These are phyloP conservation scores for Apantesis nais DNA, from an alignment of 2,888 invertebrate species.

Conservation along the genomic window DNA sequence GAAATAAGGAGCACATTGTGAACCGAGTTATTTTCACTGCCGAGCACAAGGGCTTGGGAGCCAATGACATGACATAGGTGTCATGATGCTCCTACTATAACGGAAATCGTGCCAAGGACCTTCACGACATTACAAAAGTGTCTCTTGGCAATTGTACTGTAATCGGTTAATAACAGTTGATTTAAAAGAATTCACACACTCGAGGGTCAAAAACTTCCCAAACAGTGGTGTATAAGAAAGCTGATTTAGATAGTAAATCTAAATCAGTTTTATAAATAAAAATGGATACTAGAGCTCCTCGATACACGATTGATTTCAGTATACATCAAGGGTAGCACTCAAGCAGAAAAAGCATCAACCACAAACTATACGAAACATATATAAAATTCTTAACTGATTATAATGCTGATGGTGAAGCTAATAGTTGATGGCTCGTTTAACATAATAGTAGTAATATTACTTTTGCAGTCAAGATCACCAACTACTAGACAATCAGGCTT, in stretches of 20 bases:
- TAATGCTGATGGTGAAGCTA: not conserved
- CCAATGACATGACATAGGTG: not conserved
- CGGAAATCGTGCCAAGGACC: too few species aligned
- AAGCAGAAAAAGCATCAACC: not conserved
- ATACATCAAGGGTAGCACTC: not conserved
- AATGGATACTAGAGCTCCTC: not conserved
- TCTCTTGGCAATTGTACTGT: not conserved
- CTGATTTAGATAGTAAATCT: not conserved
- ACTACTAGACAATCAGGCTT: not conserved
- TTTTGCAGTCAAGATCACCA: too few species aligned
- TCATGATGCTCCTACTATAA: too few species aligned
- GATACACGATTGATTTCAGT: not conserved
- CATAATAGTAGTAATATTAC: not conserved
- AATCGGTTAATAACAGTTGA: not conserved
- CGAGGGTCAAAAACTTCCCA: not conserved
- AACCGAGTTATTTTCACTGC: not conserved
- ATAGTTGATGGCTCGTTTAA: not conserved
- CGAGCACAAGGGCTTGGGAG: not conserved
- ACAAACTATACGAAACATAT: not conserved
- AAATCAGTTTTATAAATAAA: not conserved
- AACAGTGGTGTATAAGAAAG: not conserved
- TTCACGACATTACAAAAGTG: too few species aligned
- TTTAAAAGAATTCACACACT: not conserved
- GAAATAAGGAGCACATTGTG: not conserved
- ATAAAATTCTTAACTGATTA: not conserved